Conservation (phyloP, 2,113 vertebrate species). For the Oplegnathus fasciatus region DNA sequence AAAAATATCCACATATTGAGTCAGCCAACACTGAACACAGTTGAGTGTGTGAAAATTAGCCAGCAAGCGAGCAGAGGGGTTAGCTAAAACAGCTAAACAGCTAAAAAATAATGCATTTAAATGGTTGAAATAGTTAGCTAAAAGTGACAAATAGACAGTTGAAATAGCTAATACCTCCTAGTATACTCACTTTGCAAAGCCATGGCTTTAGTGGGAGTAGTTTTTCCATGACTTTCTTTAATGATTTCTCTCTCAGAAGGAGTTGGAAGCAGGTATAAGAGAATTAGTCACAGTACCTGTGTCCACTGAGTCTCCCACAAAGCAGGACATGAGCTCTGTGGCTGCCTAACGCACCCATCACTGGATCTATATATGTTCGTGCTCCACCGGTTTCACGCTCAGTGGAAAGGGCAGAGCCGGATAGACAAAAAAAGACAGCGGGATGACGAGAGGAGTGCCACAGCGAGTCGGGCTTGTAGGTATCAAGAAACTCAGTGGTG, state of each 20-base stretch:
- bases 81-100: not conserved
- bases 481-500: conserved; percentile 47
- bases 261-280: not conserved
- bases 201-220: not conserved
- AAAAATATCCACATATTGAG: not conserved
- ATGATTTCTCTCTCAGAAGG: not conserved
- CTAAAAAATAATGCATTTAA: not conserved
- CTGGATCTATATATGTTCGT: not conserved
- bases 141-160: too few relatives aligned
- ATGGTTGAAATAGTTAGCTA: not conserved
- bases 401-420: not conserved
- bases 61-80: not conserved
- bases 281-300: not conserved
- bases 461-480: conserved; percentile 52
- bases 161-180: too few relatives aligned
- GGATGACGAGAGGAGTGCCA: conserved; percentile 1
- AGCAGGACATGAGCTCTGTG: conserved; percentile 3
- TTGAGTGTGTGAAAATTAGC: not conserved
- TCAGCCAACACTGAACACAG: not conserved
- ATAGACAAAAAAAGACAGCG: not conserved
- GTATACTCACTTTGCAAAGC: not conserved
- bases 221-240: not conserved
- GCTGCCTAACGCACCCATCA: not conserved
- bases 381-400: not conserved
- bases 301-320: not conserved